Evolutionary conservation across 1,140 invertebrate genomes (phyloP).

Genomic region (Lepidurus arcticus): DNA sequence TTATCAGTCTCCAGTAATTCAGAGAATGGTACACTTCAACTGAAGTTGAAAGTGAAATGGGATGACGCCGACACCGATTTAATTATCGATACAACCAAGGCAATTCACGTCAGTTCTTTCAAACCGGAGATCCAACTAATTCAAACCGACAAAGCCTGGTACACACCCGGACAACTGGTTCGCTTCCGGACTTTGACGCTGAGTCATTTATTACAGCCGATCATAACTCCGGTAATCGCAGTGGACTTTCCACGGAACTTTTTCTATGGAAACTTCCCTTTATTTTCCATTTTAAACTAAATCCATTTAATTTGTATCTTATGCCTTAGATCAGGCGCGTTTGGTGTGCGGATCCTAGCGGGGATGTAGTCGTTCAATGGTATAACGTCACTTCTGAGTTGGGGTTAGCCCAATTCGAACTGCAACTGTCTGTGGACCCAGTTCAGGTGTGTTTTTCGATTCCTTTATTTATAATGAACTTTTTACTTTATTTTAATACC

Average conservation of each 20-base stretch:
- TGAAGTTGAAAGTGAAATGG: not conserved
- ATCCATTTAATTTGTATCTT: not conserved
- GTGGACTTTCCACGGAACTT: conserved; percentile 31
- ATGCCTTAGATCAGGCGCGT: conserved; percentile 53
- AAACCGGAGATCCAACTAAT: conserved; percentile 51
- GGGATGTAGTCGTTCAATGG: conserved; percentile 55
- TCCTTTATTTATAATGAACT: not conserved
- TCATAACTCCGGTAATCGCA: conserved; percentile 44
- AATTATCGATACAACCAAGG: conserved; percentile 47
- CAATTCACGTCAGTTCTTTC: conserved; percentile 41
- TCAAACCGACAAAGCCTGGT: conserved; percentile 54
- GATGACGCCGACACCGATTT: conserved; percentile 49
- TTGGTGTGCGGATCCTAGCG: conserved; percentile 56
- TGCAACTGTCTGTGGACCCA: conserved; percentile 52
- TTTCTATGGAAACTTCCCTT: not conserved
- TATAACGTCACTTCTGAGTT: conserved; percentile 49
- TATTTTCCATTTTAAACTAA: conserved; percentile 44
- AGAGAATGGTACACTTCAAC: not conserved
- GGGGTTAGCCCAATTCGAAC: conserved; percentile 52
- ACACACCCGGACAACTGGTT: conserved; percentile 58
- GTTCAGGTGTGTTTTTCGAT: conserved; percentile 44
- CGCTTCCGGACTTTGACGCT: conserved; percentile 52
- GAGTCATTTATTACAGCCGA: conserved; percentile 49
- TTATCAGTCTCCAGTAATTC: not conserved
- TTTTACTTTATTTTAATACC: conserved; percentile 41